Evolutionary conservation across 2,797 vertebrate genomes (phyloP).

Genomic region (Scolopax bukidnonensis): DNA sequence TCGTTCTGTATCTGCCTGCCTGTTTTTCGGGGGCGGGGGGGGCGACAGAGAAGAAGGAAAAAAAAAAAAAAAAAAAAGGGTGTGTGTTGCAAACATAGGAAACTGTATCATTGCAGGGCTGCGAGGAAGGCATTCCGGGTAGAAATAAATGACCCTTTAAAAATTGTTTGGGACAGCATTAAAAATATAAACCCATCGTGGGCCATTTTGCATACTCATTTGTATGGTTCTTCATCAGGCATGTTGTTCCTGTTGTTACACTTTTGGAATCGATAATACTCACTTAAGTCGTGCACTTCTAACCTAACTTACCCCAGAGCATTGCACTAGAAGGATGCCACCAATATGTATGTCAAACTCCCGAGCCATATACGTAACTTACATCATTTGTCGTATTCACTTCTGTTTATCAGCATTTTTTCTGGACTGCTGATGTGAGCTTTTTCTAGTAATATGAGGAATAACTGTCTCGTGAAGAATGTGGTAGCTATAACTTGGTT

Average conservation of each 20-base stretch:
- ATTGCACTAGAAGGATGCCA: not conserved
- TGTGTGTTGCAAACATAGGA: slow-evolving; percentile 85
- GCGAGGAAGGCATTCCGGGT: slow-evolving; percentile 63
- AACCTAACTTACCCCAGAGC: not conserved
- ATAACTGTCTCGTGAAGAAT: not conserved
- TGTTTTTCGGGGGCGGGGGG: slow-evolving; percentile 20
- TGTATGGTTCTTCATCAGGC: not conserved
- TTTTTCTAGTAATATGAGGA: slow-evolving; percentile 45
- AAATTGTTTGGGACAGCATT: slow-evolving; percentile 7
- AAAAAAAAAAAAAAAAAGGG: slow-evolving; percentile 49
- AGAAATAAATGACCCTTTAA: slow-evolving; percentile 76
- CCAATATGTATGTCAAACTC: not conserved
- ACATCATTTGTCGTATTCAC: slow-evolving; percentile 18
- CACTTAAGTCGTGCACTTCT: not conserved
- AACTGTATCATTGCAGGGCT: slow-evolving; percentile 78
- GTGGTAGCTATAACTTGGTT: not conserved
- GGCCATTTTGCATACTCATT: slow-evolving; percentile 13
- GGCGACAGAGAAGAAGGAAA: too few relatives aligned
- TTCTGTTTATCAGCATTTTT: slow-evolving; percentile 65
- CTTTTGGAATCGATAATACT: not conserved
- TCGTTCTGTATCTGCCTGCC: slow-evolving; percentile 44
- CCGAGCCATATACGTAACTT: not conserved
- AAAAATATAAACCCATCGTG: not conserved
- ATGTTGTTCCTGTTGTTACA: not conserved
- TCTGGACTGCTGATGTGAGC: slow-evolving; percentile 66